phyloP scores from a whole-genome alignment of 2,797 vertebrate species.

The Premnoplex brunnescens region DNA sequence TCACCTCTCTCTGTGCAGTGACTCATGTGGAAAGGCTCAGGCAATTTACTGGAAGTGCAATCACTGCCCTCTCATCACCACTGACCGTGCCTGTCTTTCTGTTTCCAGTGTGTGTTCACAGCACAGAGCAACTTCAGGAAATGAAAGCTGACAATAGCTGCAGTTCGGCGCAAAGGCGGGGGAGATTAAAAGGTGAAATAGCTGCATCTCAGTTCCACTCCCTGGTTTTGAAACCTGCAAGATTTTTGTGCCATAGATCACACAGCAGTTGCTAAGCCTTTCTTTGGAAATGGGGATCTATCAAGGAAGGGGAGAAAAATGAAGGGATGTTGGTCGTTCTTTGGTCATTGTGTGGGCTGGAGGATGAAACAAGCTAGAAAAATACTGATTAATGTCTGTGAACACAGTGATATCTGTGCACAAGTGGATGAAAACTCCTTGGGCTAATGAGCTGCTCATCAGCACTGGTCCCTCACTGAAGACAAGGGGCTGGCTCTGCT shows the following conservation, averaged over 20 bases:
- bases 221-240: background rate
- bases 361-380: background rate
- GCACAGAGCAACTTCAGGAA: background rate
- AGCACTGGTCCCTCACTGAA: background rate
- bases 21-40: background rate
- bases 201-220: background rate
- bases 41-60: conserved; percentile 5
- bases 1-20: background rate
- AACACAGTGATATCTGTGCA: background rate
- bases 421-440: background rate
- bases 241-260: background rate
- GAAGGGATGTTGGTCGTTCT: background rate
- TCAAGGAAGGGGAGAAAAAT: background rate
- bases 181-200: conserved; percentile 29
- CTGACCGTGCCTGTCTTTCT: background rate
- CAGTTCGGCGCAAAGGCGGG: background rate
- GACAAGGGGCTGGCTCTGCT: background rate
- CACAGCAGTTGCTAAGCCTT: background rate
- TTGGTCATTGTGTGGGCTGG: background rate
- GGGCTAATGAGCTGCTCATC: background rate
- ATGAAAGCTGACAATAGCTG: conserved; percentile 18
- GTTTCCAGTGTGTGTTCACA: background rate
- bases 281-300: background rate
- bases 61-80: background rate
- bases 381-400: background rate